Evolutionary conservation across 2,113 vertebrate species (phyloP), one percentile per base, ranked within the genome.

Genomic region (Hemichromis elongatus): DNA sequence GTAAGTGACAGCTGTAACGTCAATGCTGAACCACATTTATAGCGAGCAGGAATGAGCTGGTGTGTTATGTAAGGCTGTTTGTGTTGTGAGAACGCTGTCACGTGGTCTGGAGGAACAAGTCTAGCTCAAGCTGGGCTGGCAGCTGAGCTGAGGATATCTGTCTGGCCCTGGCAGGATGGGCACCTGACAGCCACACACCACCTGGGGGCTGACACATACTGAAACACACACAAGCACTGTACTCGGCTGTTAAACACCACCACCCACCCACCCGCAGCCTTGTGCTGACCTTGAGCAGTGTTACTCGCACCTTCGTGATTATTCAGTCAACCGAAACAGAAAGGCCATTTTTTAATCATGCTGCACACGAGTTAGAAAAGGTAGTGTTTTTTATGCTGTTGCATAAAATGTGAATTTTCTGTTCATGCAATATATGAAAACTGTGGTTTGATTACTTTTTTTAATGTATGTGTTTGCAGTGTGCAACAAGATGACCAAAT

Each of bases 401-500:
- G 35, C 7, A 9, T 77, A 13, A 10, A 7, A n/a, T 79, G 80
- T 80, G 24, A 90, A 82, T 73, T 18, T 9, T 37, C 12, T 79
- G 50, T 80, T 79, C 77, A 30, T 56, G n/a, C 61, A 61, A 45
- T 66, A 42, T 61, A 78, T 81, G 11, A 83, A 33, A 50, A 19
- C 5, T 86, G 79, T 88, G 79, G 30, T 42, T 30, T 2, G 8
- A 47, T 28, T 2, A 9, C 7, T 73, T 47, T 70, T 42, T 19
- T 2, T 11, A 12, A 2, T 21, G 37, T 68, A 7, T 94, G 57
- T 88, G 59, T 93, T 87, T 91, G 55, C 92, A 97, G 99, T 99
- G 86, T 99, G 99, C 95, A 97, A 99, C 92, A 97, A 98, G 95
- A 96, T 98, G 96, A 97, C 97, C 86, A 97, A 96, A 90, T 98